Evolutionary conservation across 2,113 vertebrate species (phyloP).

Genomic region (Paramormyrops kingsleyae): DNA sequence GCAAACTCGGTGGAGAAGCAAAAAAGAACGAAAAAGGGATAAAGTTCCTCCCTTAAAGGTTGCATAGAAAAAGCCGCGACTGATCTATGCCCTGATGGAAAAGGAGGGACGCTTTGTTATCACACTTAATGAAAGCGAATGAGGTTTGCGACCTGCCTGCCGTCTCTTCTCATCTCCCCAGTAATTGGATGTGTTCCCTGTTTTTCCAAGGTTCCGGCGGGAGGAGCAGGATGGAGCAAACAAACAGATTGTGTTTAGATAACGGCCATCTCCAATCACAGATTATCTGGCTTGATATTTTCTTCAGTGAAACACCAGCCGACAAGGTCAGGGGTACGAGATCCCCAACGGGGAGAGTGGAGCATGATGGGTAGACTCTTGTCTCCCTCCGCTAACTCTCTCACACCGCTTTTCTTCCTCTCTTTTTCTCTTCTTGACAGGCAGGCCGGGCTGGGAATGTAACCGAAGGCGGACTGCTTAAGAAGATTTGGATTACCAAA

Average conservation of each 20-base stretch:
- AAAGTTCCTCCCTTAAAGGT: slow-evolving; percentile 28
- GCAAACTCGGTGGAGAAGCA: slow-evolving; percentile 38
- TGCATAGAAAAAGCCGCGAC: slow-evolving; percentile 25
- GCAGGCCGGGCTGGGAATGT: not conserved
- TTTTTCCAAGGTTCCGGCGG: slow-evolving; percentile 41
- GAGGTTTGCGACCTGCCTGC: slow-evolving; percentile 49
- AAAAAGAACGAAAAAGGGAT: slow-evolving; percentile 14
- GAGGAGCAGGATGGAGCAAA: slow-evolving; percentile 52
- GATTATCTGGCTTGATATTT: slow-evolving; percentile 68
- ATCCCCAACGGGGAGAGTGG: slow-evolving; percentile 40
- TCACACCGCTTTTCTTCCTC: slow-evolving; percentile 53
- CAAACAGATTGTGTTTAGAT: slow-evolving; percentile 69
- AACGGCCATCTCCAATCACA: slow-evolving; percentile 69
- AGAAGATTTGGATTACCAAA: slow-evolving; percentile 33
- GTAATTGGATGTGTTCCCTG: slow-evolving; percentile 42
- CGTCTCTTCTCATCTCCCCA: slow-evolving; percentile 38
- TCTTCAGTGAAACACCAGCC: slow-evolving; percentile 58
- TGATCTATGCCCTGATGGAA: slow-evolving; percentile 40
- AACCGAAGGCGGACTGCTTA: slow-evolving; percentile 11
- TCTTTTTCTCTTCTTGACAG: slow-evolving; percentile 17
- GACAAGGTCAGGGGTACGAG: slow-evolving; percentile 66
- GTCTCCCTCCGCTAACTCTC: slow-evolving; percentile 63
- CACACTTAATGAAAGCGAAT: slow-evolving; percentile 58
- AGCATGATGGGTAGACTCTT: slow-evolving; percentile 51
- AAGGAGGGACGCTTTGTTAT: slow-evolving; percentile 52